phyloP scores from a whole-genome alignment of 2,113 vertebrate species.

The Cavia aperea region DNA sequence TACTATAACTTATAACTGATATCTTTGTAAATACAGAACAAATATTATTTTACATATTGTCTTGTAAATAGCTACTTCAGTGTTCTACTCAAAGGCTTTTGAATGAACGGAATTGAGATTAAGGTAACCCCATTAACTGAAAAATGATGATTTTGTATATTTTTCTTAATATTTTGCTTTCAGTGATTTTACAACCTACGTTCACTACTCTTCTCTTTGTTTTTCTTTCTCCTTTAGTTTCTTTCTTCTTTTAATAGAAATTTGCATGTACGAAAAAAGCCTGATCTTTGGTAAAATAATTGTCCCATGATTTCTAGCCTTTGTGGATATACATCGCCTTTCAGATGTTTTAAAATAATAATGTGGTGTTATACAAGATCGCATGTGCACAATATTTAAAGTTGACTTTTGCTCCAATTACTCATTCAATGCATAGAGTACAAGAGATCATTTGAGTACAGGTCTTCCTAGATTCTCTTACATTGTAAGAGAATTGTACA shows the following conservation, averaged over 20 bases:
- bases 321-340: not conserved
- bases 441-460: not conserved
- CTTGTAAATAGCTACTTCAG: not conserved
- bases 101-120: not conserved
- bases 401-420: not conserved
- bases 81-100: not conserved
- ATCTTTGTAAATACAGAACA: not conserved
- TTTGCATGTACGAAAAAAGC: not conserved
- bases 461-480: not conserved
- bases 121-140: not conserved
- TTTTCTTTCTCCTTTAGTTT: not conserved
- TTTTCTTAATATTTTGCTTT: not conserved
- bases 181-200: not conserved
- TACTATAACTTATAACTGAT: not conserved
- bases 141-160: not conserved
- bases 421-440: not conserved
- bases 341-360: not conserved
- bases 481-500: not conserved
- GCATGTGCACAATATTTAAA: not conserved
- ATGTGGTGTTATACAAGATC: not conserved
- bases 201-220: accelerated
- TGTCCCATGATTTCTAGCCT: not conserved
- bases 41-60: not conserved
- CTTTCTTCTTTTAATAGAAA: not conserved
- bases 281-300: not conserved